Base-by-base conservation (phyloP, 2,888 invertebrate genomes). In the Tetheella fluctuosa region DNA sequence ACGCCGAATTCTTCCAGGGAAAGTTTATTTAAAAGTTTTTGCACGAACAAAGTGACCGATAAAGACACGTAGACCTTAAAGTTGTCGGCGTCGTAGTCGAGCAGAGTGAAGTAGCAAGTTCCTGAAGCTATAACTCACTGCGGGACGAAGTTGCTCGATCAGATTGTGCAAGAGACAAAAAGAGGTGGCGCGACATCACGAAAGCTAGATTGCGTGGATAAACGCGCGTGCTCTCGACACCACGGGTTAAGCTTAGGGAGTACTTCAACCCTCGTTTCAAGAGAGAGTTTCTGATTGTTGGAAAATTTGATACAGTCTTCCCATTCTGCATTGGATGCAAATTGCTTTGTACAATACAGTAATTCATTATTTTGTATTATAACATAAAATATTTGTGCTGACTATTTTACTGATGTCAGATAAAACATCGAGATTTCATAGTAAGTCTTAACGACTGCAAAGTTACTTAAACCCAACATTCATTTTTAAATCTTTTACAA, bases 161-260 rank as follows among this genome's bases (percentile, higher is more conserved):
- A 86, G 88, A 89, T 88, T 84, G 88, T 78, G 73, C 69, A 67
- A 69, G 71, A 76, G 79, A 80, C 81, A 83, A 83, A 85, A 84
- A 83, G 80, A 74, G 74, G 71, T 69, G 74, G 76, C 74, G 74
- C 69, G 77, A 80, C 79, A 83, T 85, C 85, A 78, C 79, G 79
- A 78, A 79, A 78, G 77, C 77, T 80, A 83, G 83, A 87, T 82
- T 79, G 80, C 72, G 76, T 72, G 81, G 85, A 88, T 87, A 84
- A 85, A 77, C 81, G 79, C 76, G 78, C 82, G 78, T 81, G 80
- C 78, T 76, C 77, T 64, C 73, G 68, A 67, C 79, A 71, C 74
- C 72, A 71, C 72, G 68, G 76, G 77, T 76, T 79, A 75, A 83
- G 79, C 83, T 83, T 70, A 67, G 68, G 64, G 53, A 63, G 68